Evolutionary conservation across 2,797 vertebrate species (phyloP), one percentile per base, ranked within the genome.

Genomic region (Trichosurus vulpecula): DNA sequence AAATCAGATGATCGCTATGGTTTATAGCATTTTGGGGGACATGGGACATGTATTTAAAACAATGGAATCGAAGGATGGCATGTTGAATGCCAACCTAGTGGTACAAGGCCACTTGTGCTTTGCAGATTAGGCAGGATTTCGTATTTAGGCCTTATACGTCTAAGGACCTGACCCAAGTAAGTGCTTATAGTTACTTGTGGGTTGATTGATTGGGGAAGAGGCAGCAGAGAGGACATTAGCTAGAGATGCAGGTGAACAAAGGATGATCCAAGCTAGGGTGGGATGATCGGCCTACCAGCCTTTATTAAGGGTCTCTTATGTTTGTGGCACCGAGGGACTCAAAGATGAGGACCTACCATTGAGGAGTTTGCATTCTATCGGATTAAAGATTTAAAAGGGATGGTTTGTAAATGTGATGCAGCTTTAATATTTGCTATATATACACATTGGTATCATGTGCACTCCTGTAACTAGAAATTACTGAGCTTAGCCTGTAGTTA

Each of bases 391-490:
- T 35, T 6, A n/a, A 66, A 66, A 66, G n/a, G 0, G 2, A 11
- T 3, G 57, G 29, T 61, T 31, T 13, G n/a, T 27, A 81, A 47
- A 47, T 41, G 22, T 4, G 41, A 3, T 11, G 8, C 41, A 47
- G 41, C 6, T 74, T 74, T 74, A 9, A 27, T 25, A 47, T 47
- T 11, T 27, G 16, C 41, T 27, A 10, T 25, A 27, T 1, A 1
- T 47, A 47, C n/a, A 2, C 3, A 16, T 3, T 9, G n/a, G 47
- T 22, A 6, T 6, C 35, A 19, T 19, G 2, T 2, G 6, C 8
- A 41, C 66, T 41, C 2, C 19, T 74, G n/a, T 2, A 81, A 41
- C 16, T 74, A 41, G 35, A 41, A n/a, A n/a, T 74, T 41, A 41
- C 12, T 13, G 8, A 35, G 11, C 12, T 31, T 9, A 61, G 58